Evolutionary conservation across 2,797 vertebrate genomes (phyloP).

Genomic region (Pangasius macronema): DNA sequence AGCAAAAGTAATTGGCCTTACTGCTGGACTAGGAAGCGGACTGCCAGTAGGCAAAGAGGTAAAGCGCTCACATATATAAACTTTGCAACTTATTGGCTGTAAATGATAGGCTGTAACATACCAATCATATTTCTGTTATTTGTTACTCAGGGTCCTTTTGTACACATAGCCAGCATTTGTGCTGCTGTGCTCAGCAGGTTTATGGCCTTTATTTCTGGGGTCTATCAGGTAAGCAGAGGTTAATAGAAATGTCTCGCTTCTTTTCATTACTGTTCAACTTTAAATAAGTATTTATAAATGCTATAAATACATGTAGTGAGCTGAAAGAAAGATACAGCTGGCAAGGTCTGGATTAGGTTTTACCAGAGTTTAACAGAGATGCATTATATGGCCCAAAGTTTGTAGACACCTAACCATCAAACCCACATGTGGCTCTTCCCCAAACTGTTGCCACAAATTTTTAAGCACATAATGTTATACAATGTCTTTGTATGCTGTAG

Average conservation of each 20-base stretch:
- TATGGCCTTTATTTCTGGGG: slow-evolving; percentile 90
- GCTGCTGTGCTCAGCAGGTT: slow-evolving; percentile 91
- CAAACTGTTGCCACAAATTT: not conserved
- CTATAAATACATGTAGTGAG: not conserved
- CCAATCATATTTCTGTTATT: not conserved
- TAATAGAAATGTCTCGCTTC: not conserved
- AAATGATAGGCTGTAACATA: not conserved
- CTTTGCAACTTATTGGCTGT: not conserved
- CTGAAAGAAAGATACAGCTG: not conserved
- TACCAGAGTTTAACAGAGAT: not conserved
- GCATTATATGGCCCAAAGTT: not conserved
- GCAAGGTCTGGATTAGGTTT: not conserved
- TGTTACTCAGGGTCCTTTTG: slow-evolving; percentile 88
- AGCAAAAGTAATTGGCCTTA: slow-evolving; percentile 91
- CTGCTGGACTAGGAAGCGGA: slow-evolving; percentile 89
- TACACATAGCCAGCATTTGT: slow-evolving; percentile 97
- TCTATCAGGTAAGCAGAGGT: slow-evolving; percentile 86
- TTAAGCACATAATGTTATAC: not conserved
- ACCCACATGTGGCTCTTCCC: not conserved
- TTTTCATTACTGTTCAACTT: not conserved
- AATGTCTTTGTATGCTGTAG: not conserved
- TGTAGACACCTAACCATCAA: not conserved
- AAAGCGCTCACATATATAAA: not conserved
- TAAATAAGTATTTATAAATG: not conserved
- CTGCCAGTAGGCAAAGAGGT: slow-evolving; percentile 97